Percentiles rank a stretch among this genome's conserved stretches.
Evolutionary conservation across 2,888 invertebrate genomes (phyloP).

Genomic region (Agelastica alni): DNA sequence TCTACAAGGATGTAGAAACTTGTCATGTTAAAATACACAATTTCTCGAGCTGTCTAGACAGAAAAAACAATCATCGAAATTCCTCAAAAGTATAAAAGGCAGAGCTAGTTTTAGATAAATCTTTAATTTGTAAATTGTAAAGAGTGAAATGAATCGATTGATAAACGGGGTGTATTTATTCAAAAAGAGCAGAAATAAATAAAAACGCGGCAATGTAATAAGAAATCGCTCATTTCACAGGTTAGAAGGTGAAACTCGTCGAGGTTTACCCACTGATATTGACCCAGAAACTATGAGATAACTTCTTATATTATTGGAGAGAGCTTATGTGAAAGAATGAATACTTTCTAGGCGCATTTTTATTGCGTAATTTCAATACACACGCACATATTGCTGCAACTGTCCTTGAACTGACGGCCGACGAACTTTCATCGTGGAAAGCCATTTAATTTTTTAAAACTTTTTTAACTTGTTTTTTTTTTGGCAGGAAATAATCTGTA

Average conservation of each 20-base stretch:
- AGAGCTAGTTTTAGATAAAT: no score
- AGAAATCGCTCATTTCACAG: constrained; percentile 11
- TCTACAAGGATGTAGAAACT: no score
- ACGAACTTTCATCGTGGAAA: constrained; percentile 12
- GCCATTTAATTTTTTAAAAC: neutral
- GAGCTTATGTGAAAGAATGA: constrained; percentile 36
- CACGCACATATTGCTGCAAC: constrained; percentile 4
- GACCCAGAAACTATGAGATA: constrained; percentile 46
- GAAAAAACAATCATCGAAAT: no score
- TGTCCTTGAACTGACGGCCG: constrained; percentile 18
- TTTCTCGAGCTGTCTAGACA: no score
- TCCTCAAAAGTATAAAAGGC: no score
- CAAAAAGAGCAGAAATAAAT: no score
- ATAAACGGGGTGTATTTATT: no score
- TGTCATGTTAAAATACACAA: no score
- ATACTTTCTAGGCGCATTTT: constrained; percentile 38
- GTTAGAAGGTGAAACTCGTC: constrained; percentile 16
- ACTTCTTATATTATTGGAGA: constrained; percentile 44
- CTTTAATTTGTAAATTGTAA: no score
- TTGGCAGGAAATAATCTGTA: no score
- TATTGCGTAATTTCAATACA: constrained; percentile 27
- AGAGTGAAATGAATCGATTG: no score
- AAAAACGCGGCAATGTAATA: neutral
- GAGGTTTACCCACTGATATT: constrained; percentile 38
- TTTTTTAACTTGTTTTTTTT: neutral